Evolutionary conservation across 92 coral and sea anemone genomes (phyloP), one percentile per base, ranked within the genome.

Genomic region (Porites rus): DNA sequence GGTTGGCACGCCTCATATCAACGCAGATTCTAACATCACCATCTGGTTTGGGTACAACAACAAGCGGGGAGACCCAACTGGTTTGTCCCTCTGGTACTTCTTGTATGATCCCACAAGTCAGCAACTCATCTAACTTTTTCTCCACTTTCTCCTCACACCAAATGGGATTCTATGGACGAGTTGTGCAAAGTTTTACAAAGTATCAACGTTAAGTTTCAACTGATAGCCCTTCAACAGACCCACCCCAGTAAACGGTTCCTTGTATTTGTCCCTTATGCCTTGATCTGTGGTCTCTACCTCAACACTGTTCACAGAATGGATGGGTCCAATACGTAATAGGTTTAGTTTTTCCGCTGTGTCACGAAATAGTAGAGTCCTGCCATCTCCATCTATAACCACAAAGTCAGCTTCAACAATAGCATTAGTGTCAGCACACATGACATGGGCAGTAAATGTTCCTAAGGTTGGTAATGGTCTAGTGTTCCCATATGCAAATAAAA

Each of bases 201-300:
- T 25, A 25, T 25, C 28, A 25, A 25, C 28, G 28, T 25, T 24
- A 25, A 25, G 28, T 25, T 82, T 76, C 6, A 82, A 19, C 51
- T 83, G 60, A 20, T 72, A 83, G 8, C 20, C 80, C 50, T 46
- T 83, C 16, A 83, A 31, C 1, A 83, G 87, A 24, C 87, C 87
- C 14, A 83, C 72, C 3, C 87, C 87, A 6, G 4, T 20, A 61
- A 83, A 83, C 31, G 59, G 72, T 24, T 83, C 87, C 10, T 38
- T 28, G 67, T 83, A 72, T 43, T 62, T 59, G 3, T 38, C 76
- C 51, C 53, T 18, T 25, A 25, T 25, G 28, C 1, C 28, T 25
- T 25, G 28, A 25, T 25, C 28, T 25, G 28, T 25, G 28, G 43
- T 18, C 60, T 62, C 72, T 14, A 8, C 74, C 28, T 6, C 62